Conservation (phyloP, 2,797 vertebrate species). For the Sebastes steindachneri region DNA sequence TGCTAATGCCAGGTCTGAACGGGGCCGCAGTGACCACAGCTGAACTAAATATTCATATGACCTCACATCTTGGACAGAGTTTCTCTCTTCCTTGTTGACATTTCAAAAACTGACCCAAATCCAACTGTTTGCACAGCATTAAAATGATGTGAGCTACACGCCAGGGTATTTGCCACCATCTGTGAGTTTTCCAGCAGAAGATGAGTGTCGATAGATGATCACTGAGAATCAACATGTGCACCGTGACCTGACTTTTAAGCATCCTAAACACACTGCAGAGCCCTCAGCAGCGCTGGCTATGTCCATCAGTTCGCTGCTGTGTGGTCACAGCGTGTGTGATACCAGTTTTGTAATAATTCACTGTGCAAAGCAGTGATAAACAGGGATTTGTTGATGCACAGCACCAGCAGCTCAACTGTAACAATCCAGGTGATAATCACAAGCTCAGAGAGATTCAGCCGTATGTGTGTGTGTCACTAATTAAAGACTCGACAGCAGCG, state of each 20-base stretch:
- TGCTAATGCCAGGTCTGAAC: too few relatives aligned
- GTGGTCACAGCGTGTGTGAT: not conserved
- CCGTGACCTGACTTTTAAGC: not conserved
- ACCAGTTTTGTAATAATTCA: slow-evolving; percentile 14
- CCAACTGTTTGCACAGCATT: not conserved
- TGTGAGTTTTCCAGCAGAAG: not conserved
- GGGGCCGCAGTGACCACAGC: not conserved
- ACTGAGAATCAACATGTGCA: not conserved
- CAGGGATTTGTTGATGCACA: slow-evolving; percentile 22
- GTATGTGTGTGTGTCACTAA: slow-evolving; percentile 7
- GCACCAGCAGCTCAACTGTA: slow-evolving; percentile 19
- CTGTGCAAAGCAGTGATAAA: not conserved
- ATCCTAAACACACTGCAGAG: not conserved
- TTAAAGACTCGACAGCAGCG: slow-evolving; percentile 36
- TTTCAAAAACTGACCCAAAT: not conserved
- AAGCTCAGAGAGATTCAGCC: not conserved
- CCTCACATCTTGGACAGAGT: not conserved
- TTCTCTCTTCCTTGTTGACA: not conserved
- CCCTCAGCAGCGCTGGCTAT: not conserved
- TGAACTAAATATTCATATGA: not conserved
- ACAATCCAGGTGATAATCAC: slow-evolving; percentile 40
- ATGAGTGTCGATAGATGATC: not conserved
- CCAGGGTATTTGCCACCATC: not conserved
- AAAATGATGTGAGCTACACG: not conserved
- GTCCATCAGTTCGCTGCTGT: not conserved